Conservation (phyloP, 2,797 vertebrate genomes). For the Falco biarmicus region DNA sequence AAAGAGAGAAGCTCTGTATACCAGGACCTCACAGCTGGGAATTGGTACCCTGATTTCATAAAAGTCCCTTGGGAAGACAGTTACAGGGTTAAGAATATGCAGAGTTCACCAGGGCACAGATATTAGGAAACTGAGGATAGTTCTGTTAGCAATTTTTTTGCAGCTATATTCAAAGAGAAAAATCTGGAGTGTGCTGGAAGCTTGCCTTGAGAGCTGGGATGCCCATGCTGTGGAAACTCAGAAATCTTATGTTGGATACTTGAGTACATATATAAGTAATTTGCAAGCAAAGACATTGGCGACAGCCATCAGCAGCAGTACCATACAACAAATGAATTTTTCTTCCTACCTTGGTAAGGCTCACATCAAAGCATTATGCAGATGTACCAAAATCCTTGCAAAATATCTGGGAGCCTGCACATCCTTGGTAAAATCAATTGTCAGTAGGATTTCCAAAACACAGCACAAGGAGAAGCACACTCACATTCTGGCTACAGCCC, state of each 20-base stretch:
- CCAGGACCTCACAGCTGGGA: not conserved
- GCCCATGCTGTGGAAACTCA: not conserved
- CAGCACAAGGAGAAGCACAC: not conserved
- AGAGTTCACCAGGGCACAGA: not conserved
- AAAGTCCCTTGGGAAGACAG: not conserved
- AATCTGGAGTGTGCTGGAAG: not conserved
- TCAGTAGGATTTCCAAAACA: not conserved
- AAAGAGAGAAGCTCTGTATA: not conserved
- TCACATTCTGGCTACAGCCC: not conserved
- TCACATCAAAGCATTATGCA: not conserved
- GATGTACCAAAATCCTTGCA: not conserved
- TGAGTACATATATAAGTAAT: not conserved
- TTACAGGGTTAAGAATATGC: not conserved
- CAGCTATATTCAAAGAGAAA: not conserved
- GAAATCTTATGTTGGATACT: not conserved
- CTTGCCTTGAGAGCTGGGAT: not conserved
- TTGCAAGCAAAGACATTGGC: not conserved
- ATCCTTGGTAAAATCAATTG: not conserved
- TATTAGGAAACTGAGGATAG: not conserved
- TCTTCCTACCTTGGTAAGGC: not conserved
- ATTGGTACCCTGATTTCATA: not conserved
- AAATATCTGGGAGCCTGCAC: not conserved
- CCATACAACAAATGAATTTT: not conserved
- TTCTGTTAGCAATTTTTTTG: not conserved
- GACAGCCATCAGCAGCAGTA: not conserved